A percentile compares a stretch with the other conserved stretches of the same genome.
Conservation (phyloP, 2,113 vertebrate genomes). For the Sylvietta virens region DNA sequence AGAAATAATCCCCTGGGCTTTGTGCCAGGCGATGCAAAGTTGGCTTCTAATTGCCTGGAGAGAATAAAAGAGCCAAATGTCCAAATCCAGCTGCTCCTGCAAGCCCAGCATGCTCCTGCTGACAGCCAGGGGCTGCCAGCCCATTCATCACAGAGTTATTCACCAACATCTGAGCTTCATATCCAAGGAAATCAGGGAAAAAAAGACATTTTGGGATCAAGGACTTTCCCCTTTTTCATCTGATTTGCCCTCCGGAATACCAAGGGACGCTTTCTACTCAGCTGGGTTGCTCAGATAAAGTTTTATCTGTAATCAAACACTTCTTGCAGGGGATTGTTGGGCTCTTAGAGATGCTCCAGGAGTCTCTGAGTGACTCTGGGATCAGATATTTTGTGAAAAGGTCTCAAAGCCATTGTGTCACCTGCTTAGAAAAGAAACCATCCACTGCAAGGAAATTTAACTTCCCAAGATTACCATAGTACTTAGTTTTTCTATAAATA, state of each 20-base stretch:
- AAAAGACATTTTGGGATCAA: background rate
- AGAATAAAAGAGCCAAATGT: background rate
- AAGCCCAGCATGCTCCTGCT: background rate
- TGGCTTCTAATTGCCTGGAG: background rate
- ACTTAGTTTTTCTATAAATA: background rate
- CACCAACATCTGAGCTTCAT: background rate
- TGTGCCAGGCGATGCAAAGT: background rate
- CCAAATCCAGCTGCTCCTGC: background rate
- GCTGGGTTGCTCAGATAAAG: background rate
- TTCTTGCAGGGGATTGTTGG: background rate
- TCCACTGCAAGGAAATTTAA: background rate
- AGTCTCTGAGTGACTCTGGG: background rate
- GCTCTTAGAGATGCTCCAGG: background rate
- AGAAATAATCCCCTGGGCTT: background rate
- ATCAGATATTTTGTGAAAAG: background rate
- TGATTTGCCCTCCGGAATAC: background rate
- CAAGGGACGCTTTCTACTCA: rapidly evolving
- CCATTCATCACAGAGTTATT: background rate
- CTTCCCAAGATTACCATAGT: background rate
- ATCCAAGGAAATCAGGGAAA: background rate
- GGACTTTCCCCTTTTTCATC: background rate
- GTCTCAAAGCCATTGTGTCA: background rate
- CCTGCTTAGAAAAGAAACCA: background rate
- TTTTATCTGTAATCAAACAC: background rate
- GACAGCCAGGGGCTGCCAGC: background rate